Conservation (phyloP, 2,888 invertebrate genomes). For the Eudasyphora cyanicolor region DNA sequence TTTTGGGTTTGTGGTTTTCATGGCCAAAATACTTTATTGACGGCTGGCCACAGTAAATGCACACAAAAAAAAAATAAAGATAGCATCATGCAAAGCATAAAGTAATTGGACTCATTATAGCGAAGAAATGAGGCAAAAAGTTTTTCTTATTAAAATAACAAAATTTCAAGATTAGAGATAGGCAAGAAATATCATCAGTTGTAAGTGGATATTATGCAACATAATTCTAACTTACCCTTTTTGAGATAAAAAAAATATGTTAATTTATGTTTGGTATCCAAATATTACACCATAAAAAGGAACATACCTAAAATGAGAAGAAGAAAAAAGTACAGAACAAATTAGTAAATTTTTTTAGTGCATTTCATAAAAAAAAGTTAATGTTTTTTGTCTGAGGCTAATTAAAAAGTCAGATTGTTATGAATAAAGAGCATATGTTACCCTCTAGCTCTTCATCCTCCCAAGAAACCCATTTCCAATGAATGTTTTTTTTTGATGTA, state of each 20-base stretch:
- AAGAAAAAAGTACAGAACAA: background rate
- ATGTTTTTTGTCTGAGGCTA: background rate
- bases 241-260: background rate
- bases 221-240: background rate
- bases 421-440: background rate
- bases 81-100: background rate
- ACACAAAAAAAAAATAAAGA: background rate
- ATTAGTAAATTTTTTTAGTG: background rate
- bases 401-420: background rate
- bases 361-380: background rate
- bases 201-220: too few species aligned
- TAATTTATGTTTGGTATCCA: background rate
- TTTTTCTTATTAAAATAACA: background rate
- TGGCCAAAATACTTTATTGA: slow-evolving; percentile 3
- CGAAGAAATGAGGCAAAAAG: background rate
- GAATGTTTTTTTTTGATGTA: background rate
- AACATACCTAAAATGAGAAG: slow-evolving; percentile 1
- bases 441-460: background rate
- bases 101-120: background rate
- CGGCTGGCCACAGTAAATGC: background rate
- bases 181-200: background rate
- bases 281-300: background rate
- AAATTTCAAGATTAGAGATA: background rate
- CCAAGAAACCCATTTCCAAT: background rate
- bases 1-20: background rate